Evolutionary conservation across 2,888 invertebrate species (phyloP), one percentile per base, ranked within the genome.

Genomic region (Caenorhabditis japonica): DNA sequence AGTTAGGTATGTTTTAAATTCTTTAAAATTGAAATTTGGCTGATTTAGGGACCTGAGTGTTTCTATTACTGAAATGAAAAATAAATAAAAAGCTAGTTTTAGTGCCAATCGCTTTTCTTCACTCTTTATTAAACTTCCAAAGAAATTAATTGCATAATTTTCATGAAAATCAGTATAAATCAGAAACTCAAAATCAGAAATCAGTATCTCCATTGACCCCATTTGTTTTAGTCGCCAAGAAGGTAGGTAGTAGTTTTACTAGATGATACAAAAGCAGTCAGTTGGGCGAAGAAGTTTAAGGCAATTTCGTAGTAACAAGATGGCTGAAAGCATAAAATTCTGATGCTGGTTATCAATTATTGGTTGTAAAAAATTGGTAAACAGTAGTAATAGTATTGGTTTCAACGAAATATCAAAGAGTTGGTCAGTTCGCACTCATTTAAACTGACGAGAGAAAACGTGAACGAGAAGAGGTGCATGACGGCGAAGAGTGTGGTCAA

Each of bases 291-390:
- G 13, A 56, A 19, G n/a, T n/a, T n/a, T n/a, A n/a, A n/a, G n/a
- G n/a, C n/a, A n/a, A n/a, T n/a, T 58, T 56, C 33, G 43, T 56
- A 66, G 66, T 66, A 66, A 66, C 49, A 56, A 53, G n/a, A 36
- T 46, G 47, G 56, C 55, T 34, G 56, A 56, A 56, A 58, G 51
- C 56, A 49, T 46, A 52, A 64, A 64, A 64, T 55, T 47, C 61
- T 52, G 53, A 47, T 53, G 15, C 39, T 46, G 55, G 66, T 66
- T 66, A 66, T 66, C 66, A 66, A 56, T 66, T 66, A 66, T 66
- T 58, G 47, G 66, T 66, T 66, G 66, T 66, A 56, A 56, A 36
- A 53, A 47, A 17, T 27, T n/a, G 17, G 39, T 21, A 23, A 25
- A 46, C 36, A 27, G 47, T n/a, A n/a, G n/a, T n/a, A n/a, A n/a